Evolutionary conservation across 2,888 invertebrate species (phyloP), one percentile per base, ranked within the genome.

Genomic region (Phragmatobia fuliginosa): DNA sequence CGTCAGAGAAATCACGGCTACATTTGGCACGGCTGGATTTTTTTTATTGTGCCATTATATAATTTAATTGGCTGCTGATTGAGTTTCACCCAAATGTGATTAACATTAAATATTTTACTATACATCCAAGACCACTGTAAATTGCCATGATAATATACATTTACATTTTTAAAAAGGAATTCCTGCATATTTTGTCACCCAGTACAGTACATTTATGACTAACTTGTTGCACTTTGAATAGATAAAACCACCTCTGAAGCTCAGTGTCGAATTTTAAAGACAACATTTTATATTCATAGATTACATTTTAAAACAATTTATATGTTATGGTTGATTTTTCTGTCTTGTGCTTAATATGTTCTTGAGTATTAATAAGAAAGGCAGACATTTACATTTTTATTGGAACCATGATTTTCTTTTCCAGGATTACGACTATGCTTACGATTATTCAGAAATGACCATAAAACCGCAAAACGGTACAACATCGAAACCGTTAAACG

Each of bases 351-450:
- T n/a, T n/a, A n/a, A n/a, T n/a, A n/a, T n/a, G n/a, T n/a, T n/a
- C n/a, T 28, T 62, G 31, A 25, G 25, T 38, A 49, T n/a, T 8
- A 49, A 21, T 16, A 38, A n/a, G 25, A 41, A 31, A 21, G 1
- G 28, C 21, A 28, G 21, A 41, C 11, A 41, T 31, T 7, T 62
- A 0, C 5, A 41, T 21, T 31, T 28, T 8, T 41, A 45, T 16
- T n/a, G n/a, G 4, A 49, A 33, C 2, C 32, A 3, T 52, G 25
- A 28, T 66, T 36, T 52, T 0, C 3, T 21, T 67, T 96, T 95
- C 41, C 92, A 97, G 97, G 97, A 96, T 85, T 97, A 97, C 79
- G 97, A 97, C 90, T 97, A 97, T 85, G 96, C 96, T 66, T 97
- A 97, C 86, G 97, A 97, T 87, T 97, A 97, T 83, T 94, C 96